phyloP scores from a whole-genome alignment of 2,888 invertebrate species.

The Malthinus flaveolus region DNA sequence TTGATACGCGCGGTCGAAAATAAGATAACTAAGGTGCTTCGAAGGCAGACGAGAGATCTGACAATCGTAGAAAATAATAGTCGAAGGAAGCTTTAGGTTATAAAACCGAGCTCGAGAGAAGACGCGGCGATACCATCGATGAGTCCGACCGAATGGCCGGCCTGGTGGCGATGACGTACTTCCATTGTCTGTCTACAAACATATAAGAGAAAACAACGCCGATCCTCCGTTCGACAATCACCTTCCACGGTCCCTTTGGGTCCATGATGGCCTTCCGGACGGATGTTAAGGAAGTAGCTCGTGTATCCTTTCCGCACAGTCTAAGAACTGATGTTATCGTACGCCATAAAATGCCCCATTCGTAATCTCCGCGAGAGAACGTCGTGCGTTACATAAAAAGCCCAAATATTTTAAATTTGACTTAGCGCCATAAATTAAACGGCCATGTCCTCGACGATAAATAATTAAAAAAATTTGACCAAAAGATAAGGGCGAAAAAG shows the following conservation, averaged over 20 bases:
- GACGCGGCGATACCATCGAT: slow-evolving; percentile 51
- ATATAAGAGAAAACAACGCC: slow-evolving; percentile 51
- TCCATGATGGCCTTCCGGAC: slow-evolving; percentile 52
- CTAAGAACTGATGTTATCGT: slow-evolving; percentile 36
- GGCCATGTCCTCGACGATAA: slow-evolving; percentile 1
- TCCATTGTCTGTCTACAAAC: slow-evolving; percentile 42
- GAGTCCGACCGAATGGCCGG: slow-evolving; percentile 43
- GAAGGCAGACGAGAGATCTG: slow-evolving; percentile 47
- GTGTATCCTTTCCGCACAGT: slow-evolving; percentile 47
- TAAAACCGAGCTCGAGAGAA: slow-evolving; percentile 46
- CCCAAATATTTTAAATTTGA: not conserved
- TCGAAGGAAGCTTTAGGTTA: slow-evolving; percentile 46
- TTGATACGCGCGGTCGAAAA: slow-evolving; percentile 44
- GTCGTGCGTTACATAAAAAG: not conserved
- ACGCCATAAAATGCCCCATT: slow-evolving; percentile 15
- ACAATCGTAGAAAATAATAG: slow-evolving; percentile 52
- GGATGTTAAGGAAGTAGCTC: slow-evolving; percentile 46
- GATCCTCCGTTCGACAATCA: slow-evolving; percentile 48
- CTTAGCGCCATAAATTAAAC: slow-evolving; percentile 3
- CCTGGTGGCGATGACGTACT: slow-evolving; percentile 39
- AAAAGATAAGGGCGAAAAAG: slow-evolving; percentile 14
- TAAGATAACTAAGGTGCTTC: slow-evolving; percentile 52
- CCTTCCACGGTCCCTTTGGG: slow-evolving; percentile 49
- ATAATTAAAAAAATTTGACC: slow-evolving; percentile 16
- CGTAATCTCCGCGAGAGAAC: not conserved